Conservation (phyloP, 2,797 vertebrate genomes). For the Yasuhikotakia modesta region DNA sequence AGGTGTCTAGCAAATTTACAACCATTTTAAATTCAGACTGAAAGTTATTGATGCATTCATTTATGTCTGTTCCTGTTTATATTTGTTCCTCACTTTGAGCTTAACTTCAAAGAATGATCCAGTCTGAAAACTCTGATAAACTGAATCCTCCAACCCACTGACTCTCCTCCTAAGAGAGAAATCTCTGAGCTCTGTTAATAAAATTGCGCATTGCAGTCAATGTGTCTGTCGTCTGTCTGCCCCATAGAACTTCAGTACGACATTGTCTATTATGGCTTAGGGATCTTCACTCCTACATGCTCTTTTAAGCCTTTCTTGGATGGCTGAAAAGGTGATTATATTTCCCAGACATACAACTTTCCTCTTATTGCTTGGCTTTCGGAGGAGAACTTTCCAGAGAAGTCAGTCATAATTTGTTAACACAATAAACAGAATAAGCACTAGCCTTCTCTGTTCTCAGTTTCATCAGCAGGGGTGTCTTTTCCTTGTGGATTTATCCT, state of each 20-base stretch:
- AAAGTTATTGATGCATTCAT: background rate
- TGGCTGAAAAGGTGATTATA: background rate
- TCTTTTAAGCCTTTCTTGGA: background rate
- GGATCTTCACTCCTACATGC: background rate
- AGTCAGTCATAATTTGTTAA: constrained; percentile 25
- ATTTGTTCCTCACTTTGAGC: background rate
- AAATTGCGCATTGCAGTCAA: constrained; percentile 17
- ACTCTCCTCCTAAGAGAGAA: background rate
- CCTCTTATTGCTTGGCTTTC: background rate
- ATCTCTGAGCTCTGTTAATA: background rate
- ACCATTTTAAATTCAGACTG: background rate
- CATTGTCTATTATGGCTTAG: background rate
- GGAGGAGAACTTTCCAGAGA: background rate
- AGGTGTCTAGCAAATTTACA: background rate
- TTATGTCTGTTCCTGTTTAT: background rate
- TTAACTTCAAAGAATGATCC: background rate
- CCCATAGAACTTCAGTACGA: background rate
- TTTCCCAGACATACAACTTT: background rate
- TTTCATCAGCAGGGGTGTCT: background rate
- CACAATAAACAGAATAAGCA: constrained; percentile 28
- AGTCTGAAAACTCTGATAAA: background rate
- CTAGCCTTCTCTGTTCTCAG: background rate
- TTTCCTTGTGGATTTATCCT: constrained; percentile 13
- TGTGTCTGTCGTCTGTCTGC: background rate
- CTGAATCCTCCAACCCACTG: background rate